Conservation (phyloP, 2,797 vertebrate genomes). For the Psittacula derbiana region DNA sequence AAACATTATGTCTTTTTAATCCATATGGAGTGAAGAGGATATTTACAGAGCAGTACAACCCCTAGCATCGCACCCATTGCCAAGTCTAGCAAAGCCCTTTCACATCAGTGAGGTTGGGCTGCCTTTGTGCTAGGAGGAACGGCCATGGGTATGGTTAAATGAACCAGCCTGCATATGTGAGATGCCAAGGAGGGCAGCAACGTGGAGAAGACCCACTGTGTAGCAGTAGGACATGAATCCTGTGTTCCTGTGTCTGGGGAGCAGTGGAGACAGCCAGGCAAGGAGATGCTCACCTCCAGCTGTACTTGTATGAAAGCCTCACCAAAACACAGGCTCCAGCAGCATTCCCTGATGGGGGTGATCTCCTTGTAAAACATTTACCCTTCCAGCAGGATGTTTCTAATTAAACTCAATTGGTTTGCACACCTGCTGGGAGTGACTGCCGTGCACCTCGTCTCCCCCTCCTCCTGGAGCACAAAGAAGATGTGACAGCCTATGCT, state of each 20-base stretch:
- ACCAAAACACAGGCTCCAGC: neutral
- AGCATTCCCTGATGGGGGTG: neutral
- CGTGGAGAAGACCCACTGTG: neutral
- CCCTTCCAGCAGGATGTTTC: constrained; percentile 56
- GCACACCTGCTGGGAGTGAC: constrained; percentile 33
- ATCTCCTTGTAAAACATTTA: constrained; percentile 21
- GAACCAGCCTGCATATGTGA: neutral
- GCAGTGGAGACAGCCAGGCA: neutral
- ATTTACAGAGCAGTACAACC: neutral
- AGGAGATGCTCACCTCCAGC: neutral
- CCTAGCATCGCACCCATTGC: neutral
- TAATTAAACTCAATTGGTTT: constrained; percentile 41
- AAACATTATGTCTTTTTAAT: neutral
- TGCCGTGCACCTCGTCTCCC: neutral
- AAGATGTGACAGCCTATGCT: neutral
- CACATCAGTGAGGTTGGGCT: neutral
- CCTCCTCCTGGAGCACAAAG: neutral
- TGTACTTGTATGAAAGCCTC: neutral
- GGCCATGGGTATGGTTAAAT: neutral
- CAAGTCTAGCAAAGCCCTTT: neutral
- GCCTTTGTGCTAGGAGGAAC: neutral
- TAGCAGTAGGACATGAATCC: neutral
- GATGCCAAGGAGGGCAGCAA: neutral
- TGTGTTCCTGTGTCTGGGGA: neutral
- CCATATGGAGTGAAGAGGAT: neutral